A percentile compares a stretch with the other conserved stretches of the same genome.
phyloP scores from a whole-genome alignment of 2,888 invertebrate species.

The Yponomeuta malinellus region DNA sequence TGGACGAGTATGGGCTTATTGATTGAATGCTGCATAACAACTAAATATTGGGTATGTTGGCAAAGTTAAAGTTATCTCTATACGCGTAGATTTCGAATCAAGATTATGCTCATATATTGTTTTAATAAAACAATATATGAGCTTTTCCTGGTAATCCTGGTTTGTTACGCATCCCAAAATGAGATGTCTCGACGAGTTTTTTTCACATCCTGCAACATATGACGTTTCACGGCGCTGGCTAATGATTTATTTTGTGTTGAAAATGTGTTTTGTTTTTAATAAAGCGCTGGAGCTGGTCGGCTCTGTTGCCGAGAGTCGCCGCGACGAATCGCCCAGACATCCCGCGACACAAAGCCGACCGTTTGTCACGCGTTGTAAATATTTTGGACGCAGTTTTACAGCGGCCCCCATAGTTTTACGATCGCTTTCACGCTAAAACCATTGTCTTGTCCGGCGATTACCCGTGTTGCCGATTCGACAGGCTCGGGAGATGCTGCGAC shows the following conservation, averaged over 20 bases:
- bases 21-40: too few species aligned
- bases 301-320: conserved; percentile 49
- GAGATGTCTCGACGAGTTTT: neutral
- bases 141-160: too few species aligned
- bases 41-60: too few species aligned
- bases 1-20: too few species aligned
- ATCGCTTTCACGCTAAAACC: conserved; percentile 58
- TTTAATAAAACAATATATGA: too few species aligned
- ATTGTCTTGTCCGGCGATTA: conserved; percentile 52
- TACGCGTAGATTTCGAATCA: too few species aligned
- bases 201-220: neutral
- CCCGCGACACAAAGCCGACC: conserved; percentile 61
- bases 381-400: conserved; percentile 68
- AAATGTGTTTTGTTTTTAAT: conserved; percentile 2
- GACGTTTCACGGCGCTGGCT: neutral
- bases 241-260: conserved; percentile 2
- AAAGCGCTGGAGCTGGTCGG: conserved; percentile 18
- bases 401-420: conserved; percentile 62
- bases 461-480: conserved; percentile 51
- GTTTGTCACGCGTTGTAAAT: conserved; percentile 73
- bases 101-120: too few species aligned
- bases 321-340: conserved; percentile 62
- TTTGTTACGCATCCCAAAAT: too few species aligned
- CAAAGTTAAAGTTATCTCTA: too few species aligned
- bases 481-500: conserved; percentile 33